Percentiles rank a stretch among this genome's conserved stretches.
phyloP scores from a whole-genome alignment of 2,888 invertebrate genomes.

The Spodoptera exigua region DNA sequence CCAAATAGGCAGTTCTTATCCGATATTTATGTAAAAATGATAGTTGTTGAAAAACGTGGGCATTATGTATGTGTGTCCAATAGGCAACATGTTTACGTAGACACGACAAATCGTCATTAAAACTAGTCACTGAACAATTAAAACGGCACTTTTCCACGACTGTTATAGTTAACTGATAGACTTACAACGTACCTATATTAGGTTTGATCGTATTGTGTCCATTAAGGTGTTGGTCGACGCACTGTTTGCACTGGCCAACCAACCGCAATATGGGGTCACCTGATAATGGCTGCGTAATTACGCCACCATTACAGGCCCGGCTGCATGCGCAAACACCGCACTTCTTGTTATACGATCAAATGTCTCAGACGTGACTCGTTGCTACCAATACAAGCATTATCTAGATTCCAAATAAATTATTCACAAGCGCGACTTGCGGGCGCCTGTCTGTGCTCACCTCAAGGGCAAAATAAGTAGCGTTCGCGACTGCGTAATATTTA shows the following conservation, averaged over 20 bases:
- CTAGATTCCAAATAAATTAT: constrained; percentile 83
- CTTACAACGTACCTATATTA: constrained; percentile 38
- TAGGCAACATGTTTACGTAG: constrained; percentile 28
- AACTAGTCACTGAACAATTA: constrained; percentile 23
- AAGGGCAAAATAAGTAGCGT: constrained; percentile 68
- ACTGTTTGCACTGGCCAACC: constrained; percentile 64
- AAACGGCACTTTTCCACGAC: constrained; percentile 24
- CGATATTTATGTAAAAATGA: not conserved
- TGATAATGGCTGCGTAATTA: constrained; percentile 87
- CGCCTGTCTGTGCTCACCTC: constrained; percentile 69
- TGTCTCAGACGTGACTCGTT: constrained; percentile 85
- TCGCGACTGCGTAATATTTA: constrained; percentile 58
- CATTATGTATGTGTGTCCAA: constrained; percentile 9
- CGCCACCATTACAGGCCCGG: constrained; percentile 75
- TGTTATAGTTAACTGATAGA: constrained; percentile 22
- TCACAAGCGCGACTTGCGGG: constrained; percentile 76
- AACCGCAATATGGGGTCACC: constrained; percentile 87
- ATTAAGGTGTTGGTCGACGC: constrained; percentile 66
- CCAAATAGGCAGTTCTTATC: too few species aligned
- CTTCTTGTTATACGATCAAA: constrained; percentile 85
- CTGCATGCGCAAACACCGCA: constrained; percentile 76
- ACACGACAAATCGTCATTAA: constrained; percentile 49
- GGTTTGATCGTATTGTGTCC: constrained; percentile 65
- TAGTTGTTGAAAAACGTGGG: not conserved
- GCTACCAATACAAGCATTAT: constrained; percentile 82